phyloP scores from a whole-genome alignment of 1,140 invertebrate species.

The Conopomorpha cramerella region DNA sequence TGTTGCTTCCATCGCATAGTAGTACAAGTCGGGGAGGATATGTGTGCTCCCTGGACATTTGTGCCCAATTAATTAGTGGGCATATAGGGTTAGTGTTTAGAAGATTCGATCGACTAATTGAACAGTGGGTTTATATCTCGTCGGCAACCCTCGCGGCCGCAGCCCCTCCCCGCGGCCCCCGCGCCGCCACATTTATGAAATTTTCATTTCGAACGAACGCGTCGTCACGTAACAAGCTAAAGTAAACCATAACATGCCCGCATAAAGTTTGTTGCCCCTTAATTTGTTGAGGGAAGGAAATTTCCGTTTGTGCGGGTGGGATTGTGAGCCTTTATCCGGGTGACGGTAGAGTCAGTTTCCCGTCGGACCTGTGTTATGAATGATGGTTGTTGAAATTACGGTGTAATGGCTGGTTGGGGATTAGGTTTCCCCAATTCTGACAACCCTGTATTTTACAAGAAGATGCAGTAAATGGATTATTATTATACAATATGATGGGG shows the following conservation, averaged over 20 bases:
- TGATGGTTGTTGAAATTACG: conserved; percentile 34
- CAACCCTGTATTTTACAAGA: conserved; percentile 23
- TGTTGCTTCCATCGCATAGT: no score
- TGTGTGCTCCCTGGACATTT: no score
- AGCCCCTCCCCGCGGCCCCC: conserved; percentile 9
- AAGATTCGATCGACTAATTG: no score
- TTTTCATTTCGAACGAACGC: conserved; percentile 45
- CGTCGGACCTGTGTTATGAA: conserved; percentile 19
- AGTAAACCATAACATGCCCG: conserved; percentile 34
- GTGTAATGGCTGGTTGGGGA: conserved; percentile 45
- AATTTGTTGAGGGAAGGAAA: conserved; percentile 26
- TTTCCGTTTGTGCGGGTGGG: no score
- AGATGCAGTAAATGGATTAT: conserved; percentile 38
- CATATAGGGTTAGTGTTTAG: no score
- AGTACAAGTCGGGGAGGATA: no score
- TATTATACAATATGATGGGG: conserved; percentile 49
- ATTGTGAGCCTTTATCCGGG: no score
- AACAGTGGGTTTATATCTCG: no score
- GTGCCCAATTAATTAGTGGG: conserved; percentile 5
- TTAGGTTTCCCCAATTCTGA: conserved; percentile 46
- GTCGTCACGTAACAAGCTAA: conserved; percentile 21
- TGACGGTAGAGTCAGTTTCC: conserved; percentile 18
- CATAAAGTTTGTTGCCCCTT: conserved; percentile 29
- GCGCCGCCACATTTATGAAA: conserved; percentile 53
- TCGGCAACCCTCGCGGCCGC: conserved; percentile 4